A percentile compares a stretch with the other conserved stretches of the same genome.
Conservation (phyloP, 2,797 vertebrate species). For the Hylomyscus alleni region DNA sequence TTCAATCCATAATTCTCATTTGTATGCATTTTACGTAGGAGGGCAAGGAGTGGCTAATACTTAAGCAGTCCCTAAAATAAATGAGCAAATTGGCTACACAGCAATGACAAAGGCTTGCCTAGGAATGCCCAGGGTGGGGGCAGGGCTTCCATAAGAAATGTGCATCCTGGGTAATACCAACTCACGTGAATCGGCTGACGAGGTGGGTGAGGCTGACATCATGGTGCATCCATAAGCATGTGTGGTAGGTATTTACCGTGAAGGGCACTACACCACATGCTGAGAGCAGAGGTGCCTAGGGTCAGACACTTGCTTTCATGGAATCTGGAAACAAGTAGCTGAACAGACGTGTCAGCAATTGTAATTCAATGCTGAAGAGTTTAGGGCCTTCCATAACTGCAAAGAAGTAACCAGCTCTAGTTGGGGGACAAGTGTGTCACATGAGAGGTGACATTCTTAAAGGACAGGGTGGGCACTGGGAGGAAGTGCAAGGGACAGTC, state of each 20-base stretch:
- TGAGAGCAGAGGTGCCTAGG: not conserved
- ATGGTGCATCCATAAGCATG: not conserved
- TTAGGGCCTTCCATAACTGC: not conserved
- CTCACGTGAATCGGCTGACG: not conserved
- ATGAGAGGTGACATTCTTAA: not conserved
- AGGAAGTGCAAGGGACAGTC: not conserved
- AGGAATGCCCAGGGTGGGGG: not conserved
- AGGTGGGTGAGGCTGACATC: not conserved
- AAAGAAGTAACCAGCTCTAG: not conserved
- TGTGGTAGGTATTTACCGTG: not conserved
- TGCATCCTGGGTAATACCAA: not conserved
- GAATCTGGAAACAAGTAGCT: conserved; percentile 25
- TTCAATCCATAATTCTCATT: conserved; percentile 72
- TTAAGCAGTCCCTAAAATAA: conserved; percentile 14
- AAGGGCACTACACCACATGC: not conserved
- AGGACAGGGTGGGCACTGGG: not conserved
- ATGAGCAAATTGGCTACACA: not conserved
- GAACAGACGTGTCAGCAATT: not conserved
- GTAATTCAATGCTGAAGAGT: not conserved
- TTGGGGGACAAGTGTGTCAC: conserved; percentile 8
- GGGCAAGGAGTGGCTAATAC: not conserved
- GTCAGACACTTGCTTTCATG: not conserved
- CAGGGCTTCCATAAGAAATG: not conserved
- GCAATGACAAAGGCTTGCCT: not conserved
- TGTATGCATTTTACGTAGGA: conserved; percentile 57